Base-by-base conservation (phyloP, 2,888 invertebrate species). In the Agriopis marginaria region DNA sequence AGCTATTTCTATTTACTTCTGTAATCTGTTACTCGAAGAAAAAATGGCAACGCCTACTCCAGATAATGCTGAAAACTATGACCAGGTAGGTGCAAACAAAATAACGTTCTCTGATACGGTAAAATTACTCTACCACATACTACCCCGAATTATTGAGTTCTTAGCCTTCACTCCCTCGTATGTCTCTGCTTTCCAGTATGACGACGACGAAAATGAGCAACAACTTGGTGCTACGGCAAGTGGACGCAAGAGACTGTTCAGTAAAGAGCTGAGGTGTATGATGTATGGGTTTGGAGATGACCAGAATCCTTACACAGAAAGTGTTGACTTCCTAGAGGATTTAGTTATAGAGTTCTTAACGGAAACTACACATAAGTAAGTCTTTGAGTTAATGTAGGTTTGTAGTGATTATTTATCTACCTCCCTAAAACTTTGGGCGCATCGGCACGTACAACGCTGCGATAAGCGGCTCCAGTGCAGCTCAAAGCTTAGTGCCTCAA, bases 281-380 rank as follows among this genome's bases (percentile, higher is more conserved):
- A 99, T 99, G 98, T 99, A 98, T 89, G 99, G 99, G 0, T 99
- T 99, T 95, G 99, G 99, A 6, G 99, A 99, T 89, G 99, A 99
- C 87, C 98, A 99, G 88, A 99, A 99, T 93, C 99, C 99, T 0
- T 99, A 99, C 84, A 99, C 99, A 1, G 99, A 99, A 92, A 99
- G 99, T 86, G 99, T 99, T 0, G 99, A 99, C 88, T 95, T 99
- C 58, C 95, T 99, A 60, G 99, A 99, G 92, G 99, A 99, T 89
- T 93, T 99, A 58, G 99, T 99, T 0, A 98, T 99, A 77, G 99
- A 99, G 92, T 99, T 98, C 89, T 98, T 99, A 42, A 98, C 98
- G 2, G 99, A 99, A 95, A 99, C 98, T 94, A 97, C 97, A 2
- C 97, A 97, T 75, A 95, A 94, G 97, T 97, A 94, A 84, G 78